phyloP scores from a whole-genome alignment of 2,113 vertebrate species.

The Trichomycterus rosablanca region DNA sequence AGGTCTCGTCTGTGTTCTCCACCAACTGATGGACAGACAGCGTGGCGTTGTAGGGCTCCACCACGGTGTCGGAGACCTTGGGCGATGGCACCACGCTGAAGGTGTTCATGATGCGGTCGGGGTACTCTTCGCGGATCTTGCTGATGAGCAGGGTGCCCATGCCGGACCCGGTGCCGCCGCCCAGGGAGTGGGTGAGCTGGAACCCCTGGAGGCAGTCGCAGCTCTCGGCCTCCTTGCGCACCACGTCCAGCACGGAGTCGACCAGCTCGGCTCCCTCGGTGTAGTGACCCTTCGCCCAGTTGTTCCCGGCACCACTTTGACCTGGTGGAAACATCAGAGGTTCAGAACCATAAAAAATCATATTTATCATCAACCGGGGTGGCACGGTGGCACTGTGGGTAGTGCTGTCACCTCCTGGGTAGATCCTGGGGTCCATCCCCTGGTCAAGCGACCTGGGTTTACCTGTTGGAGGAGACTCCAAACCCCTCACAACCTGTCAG shows the following conservation, averaged over 20 bases:
- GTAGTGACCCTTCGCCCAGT: slow-evolving; percentile 91
- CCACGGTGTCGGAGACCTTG: slow-evolving; percentile 83
- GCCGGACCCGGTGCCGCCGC: slow-evolving; percentile 81
- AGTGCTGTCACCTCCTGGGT: no score
- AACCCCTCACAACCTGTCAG: no score
- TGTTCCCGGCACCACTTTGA: slow-evolving; percentile 89
- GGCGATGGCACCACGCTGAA: slow-evolving; percentile 80
- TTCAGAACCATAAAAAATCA: no score
- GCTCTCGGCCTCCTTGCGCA: slow-evolving; percentile 86
- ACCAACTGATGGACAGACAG: slow-evolving; percentile 91
- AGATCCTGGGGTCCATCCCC: no score
- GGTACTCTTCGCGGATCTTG: slow-evolving; percentile 88
- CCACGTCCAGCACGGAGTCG: slow-evolving; percentile 86
- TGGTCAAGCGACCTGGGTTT: no score
- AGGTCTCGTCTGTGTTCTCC: slow-evolving; percentile 95
- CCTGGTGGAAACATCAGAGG: slow-evolving; percentile 55
- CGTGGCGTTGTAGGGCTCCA: slow-evolving; percentile 90
- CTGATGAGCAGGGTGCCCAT: slow-evolving; percentile 88
- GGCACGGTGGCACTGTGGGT: no score
- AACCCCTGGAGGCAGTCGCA: slow-evolving; percentile 89
- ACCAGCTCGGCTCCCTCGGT: slow-evolving; percentile 87
- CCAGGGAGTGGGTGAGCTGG: slow-evolving; percentile 86
- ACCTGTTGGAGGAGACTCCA: no score
- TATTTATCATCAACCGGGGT: no score
- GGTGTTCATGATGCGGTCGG: slow-evolving; percentile 89